Conservation (phyloP, 2,888 invertebrate genomes). For the Andrena dorsata region DNA sequence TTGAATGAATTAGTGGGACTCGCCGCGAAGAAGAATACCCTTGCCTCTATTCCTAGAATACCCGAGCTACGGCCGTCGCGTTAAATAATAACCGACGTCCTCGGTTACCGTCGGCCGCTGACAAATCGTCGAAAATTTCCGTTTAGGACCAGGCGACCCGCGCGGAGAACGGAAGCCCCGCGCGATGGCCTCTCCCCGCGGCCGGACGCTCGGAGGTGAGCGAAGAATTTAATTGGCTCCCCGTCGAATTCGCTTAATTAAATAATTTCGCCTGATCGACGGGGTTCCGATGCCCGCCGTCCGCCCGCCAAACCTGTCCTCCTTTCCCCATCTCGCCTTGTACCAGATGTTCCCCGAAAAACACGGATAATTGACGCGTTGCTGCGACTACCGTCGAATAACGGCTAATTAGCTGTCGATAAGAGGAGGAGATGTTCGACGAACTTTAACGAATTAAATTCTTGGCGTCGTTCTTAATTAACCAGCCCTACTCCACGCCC, state of each 20-base stretch:
- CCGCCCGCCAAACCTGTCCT: neutral
- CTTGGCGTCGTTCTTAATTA: conserved; percentile 22
- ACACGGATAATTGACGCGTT: conserved; percentile 8
- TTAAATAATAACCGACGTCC: conserved; percentile 40
- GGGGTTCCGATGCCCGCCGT: neutral
- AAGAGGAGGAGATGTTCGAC: conserved; percentile 31
- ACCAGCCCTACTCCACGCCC: neutral
- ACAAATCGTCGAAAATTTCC: conserved; percentile 31
- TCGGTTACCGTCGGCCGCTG: conserved; percentile 22
- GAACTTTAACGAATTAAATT: conserved; percentile 28
- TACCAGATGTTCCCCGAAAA: neutral
- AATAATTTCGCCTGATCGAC: conserved; percentile 23
- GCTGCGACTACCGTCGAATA: neutral
- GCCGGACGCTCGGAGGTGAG: neutral
- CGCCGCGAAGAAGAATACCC: conserved; percentile 9
- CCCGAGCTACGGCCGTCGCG: conserved; percentile 36
- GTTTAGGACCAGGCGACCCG: neutral
- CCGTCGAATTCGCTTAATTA: conserved; percentile 34
- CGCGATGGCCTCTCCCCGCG: neutral
- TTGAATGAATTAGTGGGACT: conserved; percentile 47
- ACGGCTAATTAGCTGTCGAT: conserved; percentile 46
- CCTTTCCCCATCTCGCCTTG: neutral
- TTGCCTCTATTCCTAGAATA: neutral
- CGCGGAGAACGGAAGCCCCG: neutral
- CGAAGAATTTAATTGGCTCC: conserved; percentile 22